Evolutionary conservation across 2,113 vertebrate genomes (phyloP).

Genomic region (Thamnophis sirtalis): DNA sequence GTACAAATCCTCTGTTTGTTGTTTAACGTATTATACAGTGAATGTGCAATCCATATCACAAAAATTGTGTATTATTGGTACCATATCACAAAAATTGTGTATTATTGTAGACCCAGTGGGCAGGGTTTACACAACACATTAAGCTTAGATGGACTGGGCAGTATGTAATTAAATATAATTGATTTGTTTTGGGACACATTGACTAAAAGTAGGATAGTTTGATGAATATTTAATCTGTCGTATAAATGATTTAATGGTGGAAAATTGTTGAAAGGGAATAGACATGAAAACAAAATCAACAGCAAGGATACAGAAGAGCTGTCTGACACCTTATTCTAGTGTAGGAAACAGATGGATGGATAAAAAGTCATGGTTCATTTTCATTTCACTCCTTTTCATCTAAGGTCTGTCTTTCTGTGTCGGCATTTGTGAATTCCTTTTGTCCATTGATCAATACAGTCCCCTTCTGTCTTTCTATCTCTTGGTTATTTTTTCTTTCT

Average conservation of each 20-base stretch:
- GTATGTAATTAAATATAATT: neutral
- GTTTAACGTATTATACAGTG: neutral
- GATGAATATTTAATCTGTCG: neutral
- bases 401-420: neutral
- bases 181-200: neutral
- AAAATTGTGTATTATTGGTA: neutral
- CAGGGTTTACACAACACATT: neutral
- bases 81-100: neutral
- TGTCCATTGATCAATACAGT: constrained; percentile 21
- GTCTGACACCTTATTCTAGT: neutral
- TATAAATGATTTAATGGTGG: neutral
- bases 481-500: constrained; percentile 16
- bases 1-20: neutral
- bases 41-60: neutral
- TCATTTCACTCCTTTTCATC: neutral
- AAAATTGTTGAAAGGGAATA: neutral
- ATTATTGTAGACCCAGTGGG: neutral
- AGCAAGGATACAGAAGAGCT: neutral
- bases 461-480: constrained; percentile 20
- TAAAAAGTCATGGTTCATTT: neutral
- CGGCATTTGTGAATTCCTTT: constrained; percentile 9
- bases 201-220: neutral
- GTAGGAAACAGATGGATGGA: neutral
- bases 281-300: neutral
- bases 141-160: neutral